Percentiles rank a stretch among this genome's conserved stretches.
phyloP scores from a whole-genome alignment of 2,888 invertebrate genomes.

The Eupithecia insigniata region DNA sequence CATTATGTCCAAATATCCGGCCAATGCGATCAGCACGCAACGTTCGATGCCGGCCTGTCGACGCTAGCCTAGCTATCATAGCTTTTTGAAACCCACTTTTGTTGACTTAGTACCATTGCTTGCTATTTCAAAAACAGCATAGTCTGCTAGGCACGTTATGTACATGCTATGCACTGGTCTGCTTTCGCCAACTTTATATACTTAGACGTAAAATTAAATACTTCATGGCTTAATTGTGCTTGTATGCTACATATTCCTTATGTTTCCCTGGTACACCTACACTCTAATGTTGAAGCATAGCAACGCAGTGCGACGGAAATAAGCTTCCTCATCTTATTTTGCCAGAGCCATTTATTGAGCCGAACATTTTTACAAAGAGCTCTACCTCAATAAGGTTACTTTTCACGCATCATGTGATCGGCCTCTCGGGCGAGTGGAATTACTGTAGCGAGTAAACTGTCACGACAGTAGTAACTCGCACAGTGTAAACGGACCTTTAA shows the following conservation, averaged over 20 bases:
- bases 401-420: not conserved
- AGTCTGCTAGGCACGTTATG: not conserved
- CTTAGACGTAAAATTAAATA: not conserved
- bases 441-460: not conserved
- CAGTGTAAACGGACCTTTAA: constrained; percentile 7
- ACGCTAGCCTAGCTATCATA: not conserved
- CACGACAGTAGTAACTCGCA: constrained; percentile 2
- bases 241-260: not conserved
- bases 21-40: too few relatives aligned
- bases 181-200: not conserved
- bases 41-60: too few relatives aligned
- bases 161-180: not conserved
- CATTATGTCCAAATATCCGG: too few relatives aligned
- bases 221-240: not conserved
- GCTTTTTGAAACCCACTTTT: not conserved
- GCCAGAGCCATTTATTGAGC: not conserved
- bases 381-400: not conserved
- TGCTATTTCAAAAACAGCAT: not conserved
- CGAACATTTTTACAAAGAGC: not conserved
- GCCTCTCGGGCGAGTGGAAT: not conserved
- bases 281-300: not conserved
- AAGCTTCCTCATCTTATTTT: not conserved
- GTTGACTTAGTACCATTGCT: not conserved
- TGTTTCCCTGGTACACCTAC: not conserved
- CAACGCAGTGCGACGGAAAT: not conserved